Evolutionary conservation across 2,113 vertebrate species (phyloP).

Genomic region (Channa maculata): DNA sequence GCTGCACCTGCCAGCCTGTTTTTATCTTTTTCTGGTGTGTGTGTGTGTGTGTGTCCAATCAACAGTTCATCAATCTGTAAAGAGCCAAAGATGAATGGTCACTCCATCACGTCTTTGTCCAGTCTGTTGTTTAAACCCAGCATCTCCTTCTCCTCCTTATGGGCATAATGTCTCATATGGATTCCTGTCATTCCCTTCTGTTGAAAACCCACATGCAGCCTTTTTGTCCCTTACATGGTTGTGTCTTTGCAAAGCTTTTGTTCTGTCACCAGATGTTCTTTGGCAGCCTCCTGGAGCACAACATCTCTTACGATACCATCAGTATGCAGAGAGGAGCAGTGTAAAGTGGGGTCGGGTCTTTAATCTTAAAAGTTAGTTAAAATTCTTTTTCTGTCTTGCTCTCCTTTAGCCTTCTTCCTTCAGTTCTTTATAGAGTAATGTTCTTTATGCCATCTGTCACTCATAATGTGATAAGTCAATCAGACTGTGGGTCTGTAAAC

Average conservation of each 20-base stretch:
- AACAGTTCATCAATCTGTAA: slow-evolving; percentile 1
- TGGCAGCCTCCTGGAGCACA: neutral
- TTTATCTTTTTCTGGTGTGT: neutral
- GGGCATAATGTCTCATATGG: neutral
- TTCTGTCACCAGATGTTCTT: neutral
- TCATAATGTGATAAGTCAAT: neutral
- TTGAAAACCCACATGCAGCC: neutral
- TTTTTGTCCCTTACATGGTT: neutral
- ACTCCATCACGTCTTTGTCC: neutral
- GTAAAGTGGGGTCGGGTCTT: neutral
- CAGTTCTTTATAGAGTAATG: neutral
- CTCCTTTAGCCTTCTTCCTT: neutral
- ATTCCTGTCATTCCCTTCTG: neutral
- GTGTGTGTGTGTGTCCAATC: neutral
- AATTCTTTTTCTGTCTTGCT: neutral
- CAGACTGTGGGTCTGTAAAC: slow-evolving; percentile 1
- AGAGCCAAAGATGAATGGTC: neutral
- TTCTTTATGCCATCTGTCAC: neutral
- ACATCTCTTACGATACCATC: neutral
- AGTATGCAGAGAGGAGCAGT: neutral
- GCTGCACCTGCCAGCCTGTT: neutral
- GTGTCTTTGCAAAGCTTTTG: too few relatives aligned
- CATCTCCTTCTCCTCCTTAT: neutral
- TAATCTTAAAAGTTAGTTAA: neutral
- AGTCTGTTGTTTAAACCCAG: neutral